Evolutionary conservation across 2,888 invertebrate genomes (phyloP).

Genomic region (Patella depressa): DNA sequence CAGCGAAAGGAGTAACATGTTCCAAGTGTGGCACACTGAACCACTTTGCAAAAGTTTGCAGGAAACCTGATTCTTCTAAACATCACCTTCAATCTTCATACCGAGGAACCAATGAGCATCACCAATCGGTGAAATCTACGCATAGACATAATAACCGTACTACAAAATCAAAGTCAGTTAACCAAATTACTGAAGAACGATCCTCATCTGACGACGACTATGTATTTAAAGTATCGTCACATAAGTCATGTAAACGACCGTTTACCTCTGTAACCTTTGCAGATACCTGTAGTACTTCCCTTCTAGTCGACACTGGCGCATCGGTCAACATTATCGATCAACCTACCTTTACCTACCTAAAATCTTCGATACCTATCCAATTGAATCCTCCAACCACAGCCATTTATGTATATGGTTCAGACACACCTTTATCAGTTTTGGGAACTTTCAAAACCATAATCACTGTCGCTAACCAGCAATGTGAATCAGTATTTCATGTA

Average conservation of each 20-base stretch:
- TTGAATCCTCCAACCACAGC: too few species aligned
- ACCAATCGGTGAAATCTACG: neutral
- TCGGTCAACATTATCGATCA: too few species aligned
- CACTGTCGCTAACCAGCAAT: too few species aligned
- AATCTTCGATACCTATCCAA: too few species aligned
- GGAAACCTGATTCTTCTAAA: neutral
- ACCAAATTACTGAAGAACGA: neutral
- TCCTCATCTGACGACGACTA: neutral
- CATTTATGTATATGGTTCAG: too few species aligned
- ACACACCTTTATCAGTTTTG: too few species aligned
- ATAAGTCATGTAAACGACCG: neutral
- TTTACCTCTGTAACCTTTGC: neutral
- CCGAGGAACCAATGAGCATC: neutral
- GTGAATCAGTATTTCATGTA: too few species aligned
- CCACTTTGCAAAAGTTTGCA: constrained; percentile 2
- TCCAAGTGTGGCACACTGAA: constrained; percentile 1
- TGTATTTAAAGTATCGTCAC: neutral
- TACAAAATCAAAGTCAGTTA: neutral
- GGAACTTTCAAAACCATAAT: too few species aligned
- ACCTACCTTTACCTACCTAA: too few species aligned
- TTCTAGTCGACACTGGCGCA: too few species aligned
- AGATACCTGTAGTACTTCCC: too few species aligned
- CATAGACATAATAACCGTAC: neutral
- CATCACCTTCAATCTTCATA: neutral
- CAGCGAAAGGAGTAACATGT: neutral